Percentiles rank a stretch among this genome's conserved stretches.
These are phyloP conservation scores for Trypoxylus dichotomus DNA, from an alignment of 1,140 invertebrate genomes.

Conservation along the genomic window DNA sequence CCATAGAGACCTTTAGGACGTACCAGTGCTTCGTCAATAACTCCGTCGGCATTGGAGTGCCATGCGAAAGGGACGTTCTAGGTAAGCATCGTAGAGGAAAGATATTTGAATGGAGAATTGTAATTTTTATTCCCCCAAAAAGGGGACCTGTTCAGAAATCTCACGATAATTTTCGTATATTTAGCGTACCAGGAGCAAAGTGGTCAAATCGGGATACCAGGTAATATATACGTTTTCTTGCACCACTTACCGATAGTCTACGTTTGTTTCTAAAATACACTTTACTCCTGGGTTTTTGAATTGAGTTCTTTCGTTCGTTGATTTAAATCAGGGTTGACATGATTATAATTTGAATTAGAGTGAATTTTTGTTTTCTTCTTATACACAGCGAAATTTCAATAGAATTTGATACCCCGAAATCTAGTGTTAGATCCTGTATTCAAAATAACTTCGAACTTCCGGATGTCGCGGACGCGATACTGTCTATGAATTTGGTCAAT, in stretches of 20 bases:
- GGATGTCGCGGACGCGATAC: too few relatives aligned
- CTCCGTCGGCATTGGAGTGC: slow-evolving; percentile 70
- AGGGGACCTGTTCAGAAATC: too few relatives aligned
- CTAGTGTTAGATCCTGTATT: too few relatives aligned
- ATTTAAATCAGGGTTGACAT: too few relatives aligned
- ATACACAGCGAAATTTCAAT: too few relatives aligned
- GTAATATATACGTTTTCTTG: slow-evolving; percentile 41
- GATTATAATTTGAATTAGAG: too few relatives aligned
- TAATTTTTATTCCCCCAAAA: too few relatives aligned
- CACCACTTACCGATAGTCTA: too few relatives aligned
- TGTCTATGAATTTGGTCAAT: too few relatives aligned
- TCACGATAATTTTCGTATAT: slow-evolving; percentile 31
- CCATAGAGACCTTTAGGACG: slow-evolving; percentile 70
- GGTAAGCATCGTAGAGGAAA: slow-evolving; percentile 57
- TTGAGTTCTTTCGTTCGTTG: background rate
- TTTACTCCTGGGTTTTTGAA: slow-evolving; percentile 44
- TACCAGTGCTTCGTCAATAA: slow-evolving; percentile 86
- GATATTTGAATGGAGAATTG: background rate
- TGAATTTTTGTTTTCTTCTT: background rate
- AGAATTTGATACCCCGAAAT: too few relatives aligned
- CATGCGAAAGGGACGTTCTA: slow-evolving; percentile 78
- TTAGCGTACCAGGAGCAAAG: slow-evolving; percentile 60
- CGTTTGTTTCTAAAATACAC: slow-evolving; percentile 31
- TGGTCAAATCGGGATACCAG: slow-evolving; percentile 57
- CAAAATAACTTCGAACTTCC: too few relatives aligned